A percentile compares a stretch with the other conserved stretches of the same genome.
phyloP scores from a whole-genome alignment of 1,140 invertebrate species.

The Mylabris phalerata region DNA sequence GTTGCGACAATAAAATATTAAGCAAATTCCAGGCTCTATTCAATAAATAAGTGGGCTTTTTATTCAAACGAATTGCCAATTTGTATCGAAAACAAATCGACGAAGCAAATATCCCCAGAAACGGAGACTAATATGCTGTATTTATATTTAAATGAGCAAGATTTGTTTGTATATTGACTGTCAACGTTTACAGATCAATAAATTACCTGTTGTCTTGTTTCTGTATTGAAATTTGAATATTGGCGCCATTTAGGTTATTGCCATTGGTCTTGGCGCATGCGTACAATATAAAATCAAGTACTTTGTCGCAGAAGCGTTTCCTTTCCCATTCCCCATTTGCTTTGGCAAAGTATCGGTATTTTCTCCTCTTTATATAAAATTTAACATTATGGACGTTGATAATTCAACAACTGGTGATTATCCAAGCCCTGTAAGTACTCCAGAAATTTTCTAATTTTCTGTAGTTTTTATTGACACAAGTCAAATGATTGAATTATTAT shows the following conservation, averaged over 20 bases:
- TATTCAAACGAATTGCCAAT: too few relatives aligned
- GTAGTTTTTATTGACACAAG: too few relatives aligned
- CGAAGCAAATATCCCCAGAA: too few relatives aligned
- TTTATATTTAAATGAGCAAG: too few relatives aligned
- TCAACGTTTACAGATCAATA: too few relatives aligned
- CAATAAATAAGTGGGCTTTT: too few relatives aligned
- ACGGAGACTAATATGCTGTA: too few relatives aligned
- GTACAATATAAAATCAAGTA: conserved; percentile 24
- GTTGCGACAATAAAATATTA: too few relatives aligned
- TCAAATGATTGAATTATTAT: too few relatives aligned
- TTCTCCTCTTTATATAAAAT: conserved; percentile 17
- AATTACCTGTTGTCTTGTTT: not conserved
- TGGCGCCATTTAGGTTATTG: conserved; percentile 24
- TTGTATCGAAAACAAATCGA: too few relatives aligned
- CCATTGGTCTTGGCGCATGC: conserved; percentile 21
- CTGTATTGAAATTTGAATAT: conserved; percentile 4
- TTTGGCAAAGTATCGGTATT: conserved; percentile 17
- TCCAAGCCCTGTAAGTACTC: conserved; percentile 35
- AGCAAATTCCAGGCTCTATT: too few relatives aligned
- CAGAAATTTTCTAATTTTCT: conserved; percentile 23
- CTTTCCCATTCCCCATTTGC: conserved; percentile 8
- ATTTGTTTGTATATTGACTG: too few relatives aligned
- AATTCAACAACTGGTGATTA: conserved; percentile 31
- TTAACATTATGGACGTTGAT: conserved; percentile 35
- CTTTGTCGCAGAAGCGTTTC: conserved; percentile 27